Conservation (phyloP, 2,113 vertebrate genomes). For the Mohoua ochrocephala region DNA sequence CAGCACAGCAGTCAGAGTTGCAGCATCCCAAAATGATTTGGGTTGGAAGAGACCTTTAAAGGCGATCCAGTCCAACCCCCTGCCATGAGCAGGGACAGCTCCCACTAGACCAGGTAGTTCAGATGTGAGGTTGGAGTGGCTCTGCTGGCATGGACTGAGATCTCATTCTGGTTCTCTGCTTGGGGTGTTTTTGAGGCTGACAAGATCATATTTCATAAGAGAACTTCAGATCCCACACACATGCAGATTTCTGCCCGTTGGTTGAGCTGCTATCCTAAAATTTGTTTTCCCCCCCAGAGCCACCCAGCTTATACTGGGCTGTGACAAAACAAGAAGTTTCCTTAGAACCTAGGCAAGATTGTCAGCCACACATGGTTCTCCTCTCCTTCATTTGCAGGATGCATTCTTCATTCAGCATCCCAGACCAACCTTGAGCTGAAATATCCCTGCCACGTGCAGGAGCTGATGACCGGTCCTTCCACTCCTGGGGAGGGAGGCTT, state of each 20-base stretch:
- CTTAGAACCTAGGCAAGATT: not conserved
- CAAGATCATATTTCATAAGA: rapidly evolving
- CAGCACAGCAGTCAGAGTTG: not conserved
- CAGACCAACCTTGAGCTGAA: not conserved
- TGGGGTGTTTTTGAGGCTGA: not conserved
- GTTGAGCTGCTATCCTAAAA: not conserved
- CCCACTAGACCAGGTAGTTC: not conserved
- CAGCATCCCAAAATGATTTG: not conserved
- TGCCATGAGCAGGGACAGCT: not conserved
- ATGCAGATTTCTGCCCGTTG: not conserved
- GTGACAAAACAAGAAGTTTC: not conserved
- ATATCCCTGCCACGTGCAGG: rapidly evolving
- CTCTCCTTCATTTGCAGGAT: not conserved
- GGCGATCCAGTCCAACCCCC: no score
- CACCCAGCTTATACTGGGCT: not conserved
- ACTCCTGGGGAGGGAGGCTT: not conserved
- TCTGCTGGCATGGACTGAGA: not conserved
- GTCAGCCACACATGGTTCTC: rapidly evolving
- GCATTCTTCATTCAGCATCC: not conserved
- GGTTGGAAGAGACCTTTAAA: not conserved
- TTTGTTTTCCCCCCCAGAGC: not conserved
- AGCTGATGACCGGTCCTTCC: rapidly evolving
- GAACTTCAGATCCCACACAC: not conserved
- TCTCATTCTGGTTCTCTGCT: rapidly evolving
- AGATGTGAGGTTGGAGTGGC: not conserved